Percentiles rank a stretch among this genome's conserved stretches.
phyloP scores from a whole-genome alignment of 2,888 invertebrate species.

The Nematopogon swammerdamellus region DNA sequence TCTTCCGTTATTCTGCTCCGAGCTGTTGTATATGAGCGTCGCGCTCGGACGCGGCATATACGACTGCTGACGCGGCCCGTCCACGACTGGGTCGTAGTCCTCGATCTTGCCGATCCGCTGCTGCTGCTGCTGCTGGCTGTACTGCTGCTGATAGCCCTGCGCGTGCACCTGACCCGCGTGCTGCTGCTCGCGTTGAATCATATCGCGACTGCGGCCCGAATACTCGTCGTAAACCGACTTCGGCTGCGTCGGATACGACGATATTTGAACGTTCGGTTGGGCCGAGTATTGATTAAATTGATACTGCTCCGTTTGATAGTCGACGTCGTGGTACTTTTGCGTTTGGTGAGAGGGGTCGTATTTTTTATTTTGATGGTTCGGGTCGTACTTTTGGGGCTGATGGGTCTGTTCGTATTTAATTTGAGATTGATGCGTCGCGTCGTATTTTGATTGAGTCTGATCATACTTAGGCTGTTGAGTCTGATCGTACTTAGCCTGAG shows the following conservation, averaged over 20 bases:
- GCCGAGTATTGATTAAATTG: no score
- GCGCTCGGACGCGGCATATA: constrained; percentile 76
- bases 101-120: constrained; percentile 70
- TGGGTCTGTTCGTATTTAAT: constrained; percentile 5
- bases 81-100: constrained; percentile 75
- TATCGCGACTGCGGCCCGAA: constrained; percentile 5
- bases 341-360: no score
- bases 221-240: constrained; percentile 18
- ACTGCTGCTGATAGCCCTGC: constrained; percentile 16
- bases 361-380: no score
- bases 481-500: neutral
- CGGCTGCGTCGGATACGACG: constrained; percentile 9
- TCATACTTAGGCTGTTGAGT: constrained; percentile 6
- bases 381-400: constrained; percentile 1
- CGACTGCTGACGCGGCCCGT: constrained; percentile 65
- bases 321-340: constrained; percentile 9
- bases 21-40: constrained; percentile 77
- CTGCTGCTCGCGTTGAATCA: constrained; percentile 12
- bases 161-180: constrained; percentile 13
- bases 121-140: constrained; percentile 23
- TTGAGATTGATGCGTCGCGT: neutral
- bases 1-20: constrained; percentile 26
- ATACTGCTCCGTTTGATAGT: constrained; percentile 16
- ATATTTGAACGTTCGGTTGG: constrained; percentile 11
- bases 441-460: neutral